A percentile compares a stretch with the other conserved stretches of the same genome.
Evolutionary conservation across 2,888 invertebrate species (phyloP).

Genomic region (Lasioglossum oenotherae): DNA sequence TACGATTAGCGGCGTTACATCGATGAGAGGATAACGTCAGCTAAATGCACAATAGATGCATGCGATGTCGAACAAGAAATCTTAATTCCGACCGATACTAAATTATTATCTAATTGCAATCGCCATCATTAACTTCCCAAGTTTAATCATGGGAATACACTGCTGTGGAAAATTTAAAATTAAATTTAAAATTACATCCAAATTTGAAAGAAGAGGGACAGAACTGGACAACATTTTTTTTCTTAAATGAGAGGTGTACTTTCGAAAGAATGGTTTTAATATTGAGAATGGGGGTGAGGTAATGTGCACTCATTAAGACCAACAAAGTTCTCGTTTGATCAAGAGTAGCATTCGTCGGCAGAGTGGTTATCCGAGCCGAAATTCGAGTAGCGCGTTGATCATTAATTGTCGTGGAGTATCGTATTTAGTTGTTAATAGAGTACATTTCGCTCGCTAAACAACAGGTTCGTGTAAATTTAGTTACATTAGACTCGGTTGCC

Average conservation of each 20-base stretch:
- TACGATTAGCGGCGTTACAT: conserved; percentile 74
- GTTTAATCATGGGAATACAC: background rate
- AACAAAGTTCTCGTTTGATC: background rate
- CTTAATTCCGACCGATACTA: background rate
- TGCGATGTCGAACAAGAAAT: conserved; percentile 12
- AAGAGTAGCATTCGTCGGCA: background rate
- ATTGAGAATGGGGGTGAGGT: background rate
- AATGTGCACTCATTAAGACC: background rate
- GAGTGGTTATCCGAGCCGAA: background rate
- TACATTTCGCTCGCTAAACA: conserved; percentile 33
- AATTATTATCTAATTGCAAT: background rate
- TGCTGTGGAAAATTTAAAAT: no score
- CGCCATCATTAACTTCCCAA: background rate
- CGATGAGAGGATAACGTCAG: conserved; percentile 52
- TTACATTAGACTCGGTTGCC: conserved; percentile 40
- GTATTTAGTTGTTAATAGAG: conserved; percentile 22
- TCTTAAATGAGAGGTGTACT: background rate
- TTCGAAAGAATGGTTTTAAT: no score
- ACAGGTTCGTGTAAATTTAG: conserved; percentile 30
- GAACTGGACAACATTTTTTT: background rate
- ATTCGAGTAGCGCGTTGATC: conserved; percentile 15
- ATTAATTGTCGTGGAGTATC: conserved; percentile 27
- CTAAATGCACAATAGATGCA: conserved; percentile 40
- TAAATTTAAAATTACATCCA: background rate
- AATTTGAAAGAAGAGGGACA: background rate